Evolutionary conservation across 2,113 vertebrate species (phyloP).

Genomic region (Chrysochloris asiatica): DNA sequence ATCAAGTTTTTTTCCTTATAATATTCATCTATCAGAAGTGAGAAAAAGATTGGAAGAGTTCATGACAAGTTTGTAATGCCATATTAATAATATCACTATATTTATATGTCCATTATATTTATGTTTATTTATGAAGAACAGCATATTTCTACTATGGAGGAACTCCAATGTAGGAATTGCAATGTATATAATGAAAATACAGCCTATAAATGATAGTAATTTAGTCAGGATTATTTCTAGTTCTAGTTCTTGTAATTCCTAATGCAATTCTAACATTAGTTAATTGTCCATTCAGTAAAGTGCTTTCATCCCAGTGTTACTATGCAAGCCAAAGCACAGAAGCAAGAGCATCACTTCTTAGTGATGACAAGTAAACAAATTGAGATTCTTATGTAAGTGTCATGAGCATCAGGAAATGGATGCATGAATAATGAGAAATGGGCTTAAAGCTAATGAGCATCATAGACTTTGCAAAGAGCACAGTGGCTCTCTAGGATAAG

Average conservation of each 20-base stretch:
- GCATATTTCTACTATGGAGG: not conserved
- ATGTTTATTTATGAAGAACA: not conserved
- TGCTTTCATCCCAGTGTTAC: not conserved
- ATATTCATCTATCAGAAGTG: not conserved
- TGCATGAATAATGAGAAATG: not conserved
- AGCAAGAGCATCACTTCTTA: not conserved
- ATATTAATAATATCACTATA: not conserved
- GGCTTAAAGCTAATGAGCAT: not conserved
- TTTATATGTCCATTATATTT: not conserved
- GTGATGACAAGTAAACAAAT: not conserved
- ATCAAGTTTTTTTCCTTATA: not conserved
- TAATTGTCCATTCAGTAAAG: not conserved
- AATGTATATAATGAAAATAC: not conserved
- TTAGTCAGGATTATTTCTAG: slow-evolving; percentile 1
- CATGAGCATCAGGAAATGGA: not conserved
- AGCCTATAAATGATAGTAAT: not conserved
- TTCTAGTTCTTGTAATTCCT: not conserved
- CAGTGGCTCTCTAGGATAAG: too few relatives aligned
- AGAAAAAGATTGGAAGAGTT: not conserved
- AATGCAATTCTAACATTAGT: not conserved
- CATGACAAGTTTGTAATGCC: not conserved
- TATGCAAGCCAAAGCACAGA: not conserved
- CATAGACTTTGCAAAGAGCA: not conserved
- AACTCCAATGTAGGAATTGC: not conserved
- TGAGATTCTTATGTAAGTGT: not conserved